These are phyloP conservation scores for Pachycephala philippinensis DNA, from an alignment of 2,113 vertebrate genomes.

Conservation along the genomic window DNA sequence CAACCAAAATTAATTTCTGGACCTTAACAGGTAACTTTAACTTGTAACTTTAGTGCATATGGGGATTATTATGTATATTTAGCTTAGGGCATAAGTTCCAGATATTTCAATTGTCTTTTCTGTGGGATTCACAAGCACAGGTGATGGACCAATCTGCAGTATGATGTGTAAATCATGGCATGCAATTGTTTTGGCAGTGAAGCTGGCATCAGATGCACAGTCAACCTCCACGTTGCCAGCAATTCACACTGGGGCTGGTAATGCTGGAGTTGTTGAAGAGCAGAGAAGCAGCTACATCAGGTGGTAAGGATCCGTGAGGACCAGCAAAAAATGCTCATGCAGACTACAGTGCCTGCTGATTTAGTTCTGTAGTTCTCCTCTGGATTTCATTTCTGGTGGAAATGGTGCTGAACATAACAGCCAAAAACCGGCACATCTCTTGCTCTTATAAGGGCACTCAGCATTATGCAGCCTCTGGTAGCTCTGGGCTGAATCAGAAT, in stretches of 20 bases:
- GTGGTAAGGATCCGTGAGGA: not conserved
- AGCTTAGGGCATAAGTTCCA: not conserved
- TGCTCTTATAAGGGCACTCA: not conserved
- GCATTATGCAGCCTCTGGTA: not conserved
- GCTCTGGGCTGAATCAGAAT: not conserved
- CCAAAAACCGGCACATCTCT: not conserved
- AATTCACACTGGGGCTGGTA: not conserved
- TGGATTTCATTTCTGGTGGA: not conserved
- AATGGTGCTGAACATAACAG: not conserved
- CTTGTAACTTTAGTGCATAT: not conserved
- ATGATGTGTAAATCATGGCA: not conserved
- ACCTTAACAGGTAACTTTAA: not conserved
- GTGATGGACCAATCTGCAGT: not conserved
- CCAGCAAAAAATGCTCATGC: fast-evolving
- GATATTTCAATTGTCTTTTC: not conserved
- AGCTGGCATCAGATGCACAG: not conserved
- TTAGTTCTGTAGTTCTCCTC: not conserved
- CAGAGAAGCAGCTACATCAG: not conserved
- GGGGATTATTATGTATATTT: not conserved
- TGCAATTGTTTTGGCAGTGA: not conserved
- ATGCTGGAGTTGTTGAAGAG: not conserved
- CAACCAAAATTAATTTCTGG: not conserved
- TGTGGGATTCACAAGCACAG: not conserved
- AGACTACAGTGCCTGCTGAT: not conserved
- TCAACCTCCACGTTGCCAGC: not conserved